Percentiles rank a stretch among this genome's conserved stretches.
These are phyloP conservation scores for Anticlea derivata DNA, from an alignment of 2,888 invertebrate species.

Conservation along the genomic window DNA sequence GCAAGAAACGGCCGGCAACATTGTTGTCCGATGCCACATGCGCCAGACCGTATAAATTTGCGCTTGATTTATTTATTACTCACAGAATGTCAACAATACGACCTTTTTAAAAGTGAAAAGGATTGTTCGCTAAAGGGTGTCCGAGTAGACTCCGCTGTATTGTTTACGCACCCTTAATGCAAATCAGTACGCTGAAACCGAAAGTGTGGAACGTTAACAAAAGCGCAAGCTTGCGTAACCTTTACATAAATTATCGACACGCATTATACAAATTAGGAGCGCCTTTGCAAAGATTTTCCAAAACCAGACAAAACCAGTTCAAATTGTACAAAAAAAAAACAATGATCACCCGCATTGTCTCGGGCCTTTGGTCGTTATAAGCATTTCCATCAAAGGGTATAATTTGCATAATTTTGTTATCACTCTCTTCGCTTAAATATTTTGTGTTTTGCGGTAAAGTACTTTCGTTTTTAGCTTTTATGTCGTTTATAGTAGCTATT, in stretches of 20 bases:
- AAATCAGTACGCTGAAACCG: slow-evolving; percentile 81
- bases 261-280: slow-evolving; percentile 73
- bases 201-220: slow-evolving; percentile 69
- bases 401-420: slow-evolving; percentile 71
- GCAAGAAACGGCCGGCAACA: slow-evolving; percentile 58
- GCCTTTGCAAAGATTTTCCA: slow-evolving; percentile 57
- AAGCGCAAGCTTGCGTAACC: slow-evolving; percentile 64
- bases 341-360: slow-evolving; percentile 60
- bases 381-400: slow-evolving; percentile 47
- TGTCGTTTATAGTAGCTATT: slow-evolving; percentile 47
- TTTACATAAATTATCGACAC: slow-evolving; percentile 78
- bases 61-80: slow-evolving; percentile 81
- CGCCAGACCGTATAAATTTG: slow-evolving; percentile 70
- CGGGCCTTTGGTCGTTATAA: slow-evolving; percentile 40
- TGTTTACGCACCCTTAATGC: slow-evolving; percentile 75
- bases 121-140: slow-evolving; percentile 70
- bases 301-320: slow-evolving; percentile 57
- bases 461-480: slow-evolving; percentile 63
- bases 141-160: slow-evolving; percentile 46
- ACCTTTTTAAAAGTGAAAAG: slow-evolving; percentile 78
- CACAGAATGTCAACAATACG: slow-evolving; percentile 76
- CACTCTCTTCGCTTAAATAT: slow-evolving; percentile 64
- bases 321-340: slow-evolving; percentile 54
- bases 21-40: slow-evolving; percentile 61
- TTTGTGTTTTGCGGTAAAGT: slow-evolving; percentile 75